Evolutionary conservation across 2,113 vertebrate species (phyloP).

Genomic region (Daubentonia madagascariensis): DNA sequence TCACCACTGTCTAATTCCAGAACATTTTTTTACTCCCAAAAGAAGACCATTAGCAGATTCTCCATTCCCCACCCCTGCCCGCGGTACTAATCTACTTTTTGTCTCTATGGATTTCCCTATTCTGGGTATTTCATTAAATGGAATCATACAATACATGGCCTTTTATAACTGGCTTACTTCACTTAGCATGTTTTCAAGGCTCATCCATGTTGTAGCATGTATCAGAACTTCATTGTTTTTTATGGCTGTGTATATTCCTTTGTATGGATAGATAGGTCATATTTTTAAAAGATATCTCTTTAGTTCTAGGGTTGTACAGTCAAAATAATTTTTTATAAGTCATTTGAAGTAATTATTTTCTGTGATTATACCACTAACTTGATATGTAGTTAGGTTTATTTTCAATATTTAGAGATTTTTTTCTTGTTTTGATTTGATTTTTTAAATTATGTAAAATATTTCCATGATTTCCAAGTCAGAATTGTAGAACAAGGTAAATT

Average conservation of each 20-base stretch:
- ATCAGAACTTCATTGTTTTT: background rate
- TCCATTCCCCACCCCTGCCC: rapidly evolving
- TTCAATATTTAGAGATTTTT: background rate
- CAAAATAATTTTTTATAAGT: background rate
- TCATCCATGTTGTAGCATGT: background rate
- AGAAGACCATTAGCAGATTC: background rate
- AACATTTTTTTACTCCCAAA: background rate
- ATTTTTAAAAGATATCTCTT: background rate
- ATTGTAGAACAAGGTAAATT: background rate
- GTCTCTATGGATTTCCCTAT: background rate
- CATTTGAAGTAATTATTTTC: background rate
- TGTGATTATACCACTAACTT: background rate
- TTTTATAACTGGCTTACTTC: background rate
- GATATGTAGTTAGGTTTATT: background rate
- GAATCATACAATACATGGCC: background rate
- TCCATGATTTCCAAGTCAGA: background rate
- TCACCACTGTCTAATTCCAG: background rate
- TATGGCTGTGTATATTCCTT: background rate
- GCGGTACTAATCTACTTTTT: background rate
- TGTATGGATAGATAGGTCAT: background rate
- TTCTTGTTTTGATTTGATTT: background rate
- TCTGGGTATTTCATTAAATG: background rate
- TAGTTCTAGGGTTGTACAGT: background rate
- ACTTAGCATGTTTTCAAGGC: background rate
- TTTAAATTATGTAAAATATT: background rate